Base-by-base conservation (phyloP, 2,113 vertebrate species). In the Leptodactylus fuscus region DNA sequence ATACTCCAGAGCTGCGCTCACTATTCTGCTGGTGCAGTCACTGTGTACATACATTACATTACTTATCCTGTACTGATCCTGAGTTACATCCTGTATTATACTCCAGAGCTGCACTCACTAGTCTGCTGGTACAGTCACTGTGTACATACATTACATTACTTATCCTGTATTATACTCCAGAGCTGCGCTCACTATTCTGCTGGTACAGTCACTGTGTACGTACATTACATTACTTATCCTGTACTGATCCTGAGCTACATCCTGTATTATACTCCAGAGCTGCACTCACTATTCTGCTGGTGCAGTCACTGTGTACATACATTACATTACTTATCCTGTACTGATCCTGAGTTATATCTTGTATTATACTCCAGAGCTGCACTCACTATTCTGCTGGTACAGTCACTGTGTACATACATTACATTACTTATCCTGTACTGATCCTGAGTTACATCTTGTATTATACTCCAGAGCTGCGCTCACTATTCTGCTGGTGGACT, bases 391-490 rank as follows among this genome's bases (percentile, higher is more conserved):
- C 29, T 34, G 32, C 62, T 67, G 32, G 62, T 67, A 16, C 1
- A 29, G 32, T 67, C 29, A 67, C 49, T 51, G 49, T 67, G 29
- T 34, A 67, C 62, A 32, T 51, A 67, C 29, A 67, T 67, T 16
- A 67, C 29, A 67, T 67, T 34, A 67, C 32, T 67, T 18, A 67
- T 36, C 62, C 16, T 34, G 32, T 34, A 36, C 62, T 67, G 62
- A 67, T 67, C 62, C 62, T 20, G 62, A 36, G 62, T 36, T 36
- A 67, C 32, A 34, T 36, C 62, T 32, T 67, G 62, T 34, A 58
- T 67, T 67, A 36, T 67, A 67, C 62, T 20, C 62, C 62, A 67
- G 62, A 67, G 62, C 62, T 67, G 62, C 32, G 20, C 62, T 67
- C 29, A 34, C 32, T 34, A 34, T 34, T 67, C 29, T 34, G 16